A percentile compares a stretch with the other conserved stretches of the same genome.
Conservation (phyloP, 1,140 invertebrate genomes). For the Bombus difficillimus region DNA sequence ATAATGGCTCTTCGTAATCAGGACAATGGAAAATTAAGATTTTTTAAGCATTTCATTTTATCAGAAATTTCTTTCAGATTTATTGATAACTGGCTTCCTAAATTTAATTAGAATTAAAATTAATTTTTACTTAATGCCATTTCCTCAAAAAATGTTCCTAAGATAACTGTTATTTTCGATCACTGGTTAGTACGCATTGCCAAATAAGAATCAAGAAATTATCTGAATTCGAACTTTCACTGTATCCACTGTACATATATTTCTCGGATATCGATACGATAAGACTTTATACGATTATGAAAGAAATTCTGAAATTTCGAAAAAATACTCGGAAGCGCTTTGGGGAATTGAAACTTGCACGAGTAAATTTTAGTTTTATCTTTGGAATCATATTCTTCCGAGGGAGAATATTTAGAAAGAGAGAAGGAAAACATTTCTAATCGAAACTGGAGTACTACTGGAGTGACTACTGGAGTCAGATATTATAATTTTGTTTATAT, state of each 20-base stretch:
- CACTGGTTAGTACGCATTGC: background rate
- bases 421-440: background rate
- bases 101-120: too few species aligned
- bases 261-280: too few species aligned
- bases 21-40: too few species aligned
- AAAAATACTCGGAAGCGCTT: background rate
- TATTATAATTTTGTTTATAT: too few species aligned
- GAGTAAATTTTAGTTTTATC: background rate
- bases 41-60: too few species aligned
- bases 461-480: too few species aligned
- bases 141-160: too few species aligned
- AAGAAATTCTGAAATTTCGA: background rate
- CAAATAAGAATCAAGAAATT: background rate
- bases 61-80: too few species aligned
- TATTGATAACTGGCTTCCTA: too few species aligned
- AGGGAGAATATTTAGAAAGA: background rate
- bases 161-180: too few species aligned
- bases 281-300: background rate
- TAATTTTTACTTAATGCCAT: too few species aligned
- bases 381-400: background rate
- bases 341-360: background rate
- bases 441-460: background rate
- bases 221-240: constrained; percentile 20
- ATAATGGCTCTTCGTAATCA: too few species aligned
- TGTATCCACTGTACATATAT: background rate